Evolutionary conservation across 2,113 vertebrate species (phyloP), one percentile per base, ranked within the genome.

Genomic region (Scartelaos histophorus): DNA sequence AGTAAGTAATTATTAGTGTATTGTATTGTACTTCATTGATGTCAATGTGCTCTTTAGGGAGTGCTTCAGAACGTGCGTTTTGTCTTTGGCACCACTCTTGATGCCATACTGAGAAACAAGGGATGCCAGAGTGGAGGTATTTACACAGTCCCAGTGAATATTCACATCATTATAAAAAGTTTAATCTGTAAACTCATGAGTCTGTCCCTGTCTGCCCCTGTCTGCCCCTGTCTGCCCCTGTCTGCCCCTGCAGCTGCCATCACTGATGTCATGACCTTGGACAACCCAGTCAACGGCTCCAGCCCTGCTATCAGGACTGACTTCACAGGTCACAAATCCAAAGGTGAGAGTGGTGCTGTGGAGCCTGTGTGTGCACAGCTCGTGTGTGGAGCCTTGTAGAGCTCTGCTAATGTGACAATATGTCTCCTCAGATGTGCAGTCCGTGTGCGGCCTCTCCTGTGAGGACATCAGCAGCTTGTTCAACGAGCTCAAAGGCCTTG

Each of bases 31-130:
- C 34, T 64, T 46, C 46, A 46, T 22, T 15, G 7, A 47, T 13
- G 38, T 13, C 13, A 24, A 46, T 66, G 38, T 45, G 35, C 16
- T 47, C 47, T 85, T 65, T 92, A 99, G 98, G 98, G 98, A 87
- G 94, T 96, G 70, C 95, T 99, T 80, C 98, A 99, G 93, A 99
- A 98, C 58, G 95, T 98, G 83, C 94, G 94, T 46, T 99, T 99
- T 88, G 96, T 99, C 45, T 99, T 99, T 85, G 95, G 96, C 85
- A 97, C 97, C 60, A 95, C 94, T 61, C 86, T 97, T 72, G 95
- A 99, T 83, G 93, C 94, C 61, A 94, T 99, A 66, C 91, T 98
- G 73, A 94, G 96, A 89, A 99, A 98, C 88, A 98, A 97, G 92
- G 98, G 97, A 85, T 99, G 98, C 78, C 93, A 95, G 73, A 96